Conservation (phyloP, 1,140 invertebrate genomes). For the Achroia grisella region DNA sequence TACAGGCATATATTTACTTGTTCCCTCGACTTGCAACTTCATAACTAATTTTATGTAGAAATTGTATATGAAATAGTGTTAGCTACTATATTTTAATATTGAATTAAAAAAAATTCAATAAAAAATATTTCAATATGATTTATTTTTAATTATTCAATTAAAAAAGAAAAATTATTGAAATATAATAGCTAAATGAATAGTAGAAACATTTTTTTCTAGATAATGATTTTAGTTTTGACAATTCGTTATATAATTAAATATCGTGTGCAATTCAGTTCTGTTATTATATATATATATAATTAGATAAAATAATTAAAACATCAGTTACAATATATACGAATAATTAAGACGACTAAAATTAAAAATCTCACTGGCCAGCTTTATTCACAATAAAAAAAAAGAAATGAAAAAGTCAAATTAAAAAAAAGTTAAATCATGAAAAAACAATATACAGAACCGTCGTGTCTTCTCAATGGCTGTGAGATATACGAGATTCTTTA, state of each 20-base stretch:
- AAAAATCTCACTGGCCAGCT: slow-evolving; percentile 58
- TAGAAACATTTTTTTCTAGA: too few relatives aligned
- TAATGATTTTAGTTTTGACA: too few relatives aligned
- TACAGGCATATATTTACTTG: too few relatives aligned
- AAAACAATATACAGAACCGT: slow-evolving; percentile 1
- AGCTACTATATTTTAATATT: too few relatives aligned
- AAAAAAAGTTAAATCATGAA: slow-evolving; percentile 3
- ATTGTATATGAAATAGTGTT: too few relatives aligned
- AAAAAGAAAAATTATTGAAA: too few relatives aligned
- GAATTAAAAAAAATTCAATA: too few relatives aligned
- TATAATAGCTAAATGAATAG: too few relatives aligned
- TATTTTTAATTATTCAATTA: too few relatives aligned
- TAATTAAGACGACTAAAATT: slow-evolving; percentile 28
- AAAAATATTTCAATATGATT: too few relatives aligned
- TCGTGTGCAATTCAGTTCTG: slow-evolving; percentile 11
- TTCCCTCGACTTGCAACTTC: too few relatives aligned
- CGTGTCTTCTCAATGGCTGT: not conserved
- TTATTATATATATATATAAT: slow-evolving; percentile 2
- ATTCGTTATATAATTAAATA: not conserved
- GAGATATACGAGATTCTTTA: slow-evolving; percentile 13
- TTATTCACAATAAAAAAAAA: slow-evolving; percentile 1
- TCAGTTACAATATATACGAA: slow-evolving; percentile 12
- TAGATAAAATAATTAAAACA: slow-evolving; percentile 8
- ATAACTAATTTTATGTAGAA: too few relatives aligned
- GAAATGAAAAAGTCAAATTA: slow-evolving; percentile 20